These are phyloP conservation scores for Spicauda simplicius DNA, from an alignment of 2,888 invertebrate species.

Conservation along the genomic window DNA sequence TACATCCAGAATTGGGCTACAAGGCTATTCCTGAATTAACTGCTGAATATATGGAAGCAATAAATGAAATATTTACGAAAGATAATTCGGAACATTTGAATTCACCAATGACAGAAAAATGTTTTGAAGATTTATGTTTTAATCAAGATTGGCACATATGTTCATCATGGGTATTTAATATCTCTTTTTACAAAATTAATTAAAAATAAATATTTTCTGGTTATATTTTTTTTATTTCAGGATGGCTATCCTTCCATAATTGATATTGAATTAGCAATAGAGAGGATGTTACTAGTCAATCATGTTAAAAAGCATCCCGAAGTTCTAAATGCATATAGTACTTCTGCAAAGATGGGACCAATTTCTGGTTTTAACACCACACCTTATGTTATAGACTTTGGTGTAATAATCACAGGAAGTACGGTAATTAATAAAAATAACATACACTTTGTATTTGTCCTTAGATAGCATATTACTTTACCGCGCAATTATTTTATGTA, in stretches of 20 bases:
- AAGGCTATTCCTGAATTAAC: slow-evolving; percentile 74
- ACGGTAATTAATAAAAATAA: slow-evolving; percentile 53
- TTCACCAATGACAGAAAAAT: slow-evolving; percentile 66
- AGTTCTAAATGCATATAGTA: slow-evolving; percentile 59
- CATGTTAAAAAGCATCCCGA: slow-evolving; percentile 72
- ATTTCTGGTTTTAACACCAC: slow-evolving; percentile 79
- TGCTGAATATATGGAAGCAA: slow-evolving; percentile 64
- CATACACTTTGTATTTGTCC: too few relatives aligned
- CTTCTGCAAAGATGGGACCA: slow-evolving; percentile 59
- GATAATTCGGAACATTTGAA: slow-evolving; percentile 59
- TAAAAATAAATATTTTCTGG: not conserved
- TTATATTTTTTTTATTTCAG: slow-evolving; percentile 50
- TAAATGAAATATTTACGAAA: slow-evolving; percentile 64
- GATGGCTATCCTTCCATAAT: slow-evolving; percentile 79
- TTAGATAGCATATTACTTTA: too few relatives aligned
- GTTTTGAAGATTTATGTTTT: slow-evolving; percentile 69
- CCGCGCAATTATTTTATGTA: not conserved
- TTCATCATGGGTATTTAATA: slow-evolving; percentile 60
- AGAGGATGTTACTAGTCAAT: slow-evolving; percentile 78
- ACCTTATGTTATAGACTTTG: slow-evolving; percentile 84
- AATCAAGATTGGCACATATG: slow-evolving; percentile 70
- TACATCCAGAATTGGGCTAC: slow-evolving; percentile 71
- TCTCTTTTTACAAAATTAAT: not conserved
- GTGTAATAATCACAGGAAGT: slow-evolving; percentile 80
- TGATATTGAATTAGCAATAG: slow-evolving; percentile 86